Evolutionary conservation across 2,113 vertebrate species (phyloP).

Genomic region (Acinonyx jubatus): DNA sequence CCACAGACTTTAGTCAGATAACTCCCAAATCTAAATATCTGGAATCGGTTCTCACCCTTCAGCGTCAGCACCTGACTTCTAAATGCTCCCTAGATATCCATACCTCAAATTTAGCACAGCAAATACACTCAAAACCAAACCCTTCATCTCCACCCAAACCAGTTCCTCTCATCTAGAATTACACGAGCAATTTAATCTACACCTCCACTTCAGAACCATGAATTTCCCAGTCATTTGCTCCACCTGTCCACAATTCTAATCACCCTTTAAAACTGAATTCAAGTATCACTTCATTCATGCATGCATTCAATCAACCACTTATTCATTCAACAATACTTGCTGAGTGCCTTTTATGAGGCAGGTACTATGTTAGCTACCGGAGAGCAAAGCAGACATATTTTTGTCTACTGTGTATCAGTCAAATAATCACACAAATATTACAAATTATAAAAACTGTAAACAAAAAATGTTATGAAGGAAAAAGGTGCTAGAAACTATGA

Average conservation of each 20-base stretch:
- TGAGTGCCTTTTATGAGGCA: constrained; percentile 21
- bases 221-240: constrained; percentile 24
- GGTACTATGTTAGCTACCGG: neutral
- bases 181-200: neutral
- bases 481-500: neutral
- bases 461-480: neutral
- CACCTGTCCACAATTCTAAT: constrained; percentile 54
- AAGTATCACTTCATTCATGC: constrained; percentile 20
- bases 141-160: constrained; percentile 11
- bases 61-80: constrained; percentile 7
- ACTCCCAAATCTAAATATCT: neutral
- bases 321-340: constrained; percentile 44
- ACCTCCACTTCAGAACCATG: constrained; percentile 1
- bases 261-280: constrained; percentile 46
- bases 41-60: neutral
- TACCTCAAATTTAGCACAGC: neutral
- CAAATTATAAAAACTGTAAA: neutral
- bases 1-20: neutral
- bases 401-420: neutral
- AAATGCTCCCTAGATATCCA: neutral
- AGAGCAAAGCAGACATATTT: constrained; percentile 37
- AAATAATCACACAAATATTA: constrained; percentile 33
- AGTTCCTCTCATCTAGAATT: constrained; percentile 20
- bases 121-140: constrained; percentile 20
- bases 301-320: constrained; percentile 45